Evolutionary conservation across 2,797 vertebrate species (phyloP).

Genomic region (Darevskia nairensis): DNA sequence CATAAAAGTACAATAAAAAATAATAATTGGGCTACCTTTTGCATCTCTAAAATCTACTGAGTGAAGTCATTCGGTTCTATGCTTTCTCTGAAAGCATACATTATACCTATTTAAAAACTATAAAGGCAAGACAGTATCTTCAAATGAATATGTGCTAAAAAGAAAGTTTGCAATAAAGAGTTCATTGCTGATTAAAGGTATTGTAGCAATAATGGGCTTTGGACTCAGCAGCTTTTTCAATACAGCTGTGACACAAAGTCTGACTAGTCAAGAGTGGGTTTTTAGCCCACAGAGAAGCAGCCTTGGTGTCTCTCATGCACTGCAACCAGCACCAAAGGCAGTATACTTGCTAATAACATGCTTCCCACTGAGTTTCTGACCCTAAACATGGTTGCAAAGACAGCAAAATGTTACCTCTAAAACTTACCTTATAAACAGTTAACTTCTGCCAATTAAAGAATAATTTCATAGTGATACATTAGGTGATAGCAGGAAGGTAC

Average conservation of each 20-base stretch:
- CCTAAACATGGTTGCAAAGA: slow-evolving; percentile 62
- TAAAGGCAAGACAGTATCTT: slow-evolving; percentile 13
- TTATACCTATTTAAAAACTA: slow-evolving; percentile 36
- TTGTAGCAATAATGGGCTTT: slow-evolving; percentile 23
- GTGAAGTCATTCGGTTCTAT: slow-evolving; percentile 15
- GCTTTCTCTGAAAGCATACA: slow-evolving; percentile 16
- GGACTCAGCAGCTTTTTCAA: slow-evolving; percentile 45
- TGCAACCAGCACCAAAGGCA: slow-evolving; percentile 57
- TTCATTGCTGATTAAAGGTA: slow-evolving; percentile 20
- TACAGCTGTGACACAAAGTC: slow-evolving; percentile 51
- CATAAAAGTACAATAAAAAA: slow-evolving; percentile 23
- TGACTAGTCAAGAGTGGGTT: slow-evolving; percentile 56
- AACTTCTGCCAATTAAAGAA: slow-evolving; percentile 86
- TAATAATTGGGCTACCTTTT: slow-evolving; percentile 34
- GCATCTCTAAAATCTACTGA: slow-evolving; percentile 43
- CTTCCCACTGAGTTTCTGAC: slow-evolving; percentile 60
- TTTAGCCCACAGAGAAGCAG: slow-evolving; percentile 49
- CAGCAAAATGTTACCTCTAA: slow-evolving; percentile 70
- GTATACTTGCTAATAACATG: slow-evolving; percentile 60
- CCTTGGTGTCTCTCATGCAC: slow-evolving; percentile 72
- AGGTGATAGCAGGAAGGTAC: slow-evolving; percentile 70
- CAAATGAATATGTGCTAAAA: slow-evolving; percentile 27
- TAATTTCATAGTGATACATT: slow-evolving; percentile 78
- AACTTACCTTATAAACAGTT: slow-evolving; percentile 89
- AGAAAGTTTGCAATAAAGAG: slow-evolving; percentile 30